Evolutionary conservation across 2,797 vertebrate species (phyloP).

Genomic region (Eurystomus glaucurus): DNA sequence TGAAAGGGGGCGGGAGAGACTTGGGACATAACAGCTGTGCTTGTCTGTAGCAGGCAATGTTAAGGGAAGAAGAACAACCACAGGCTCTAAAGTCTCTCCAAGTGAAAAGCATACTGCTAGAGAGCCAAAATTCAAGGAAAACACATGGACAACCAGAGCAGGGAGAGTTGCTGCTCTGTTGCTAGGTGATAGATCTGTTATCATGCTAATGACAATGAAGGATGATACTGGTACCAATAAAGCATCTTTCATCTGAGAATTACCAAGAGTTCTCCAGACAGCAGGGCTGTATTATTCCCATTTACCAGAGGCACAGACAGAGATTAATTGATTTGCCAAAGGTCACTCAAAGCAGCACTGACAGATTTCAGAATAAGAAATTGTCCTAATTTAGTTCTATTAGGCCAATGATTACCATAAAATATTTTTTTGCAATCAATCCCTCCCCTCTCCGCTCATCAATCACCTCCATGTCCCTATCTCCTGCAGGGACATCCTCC

Average conservation of each 20-base stretch:
- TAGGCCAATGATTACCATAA: conserved; percentile 47
- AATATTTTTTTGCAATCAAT: conserved; percentile 13
- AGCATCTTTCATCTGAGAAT: conserved; percentile 68
- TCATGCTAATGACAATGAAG: conserved; percentile 69
- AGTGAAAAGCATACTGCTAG: not conserved
- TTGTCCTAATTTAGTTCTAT: conserved; percentile 57
- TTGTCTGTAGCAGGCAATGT: not conserved
- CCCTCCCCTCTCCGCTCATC: not conserved
- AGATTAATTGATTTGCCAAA: conserved; percentile 70
- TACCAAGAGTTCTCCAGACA: conserved; percentile 53
- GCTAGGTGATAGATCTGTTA: conserved; percentile 72
- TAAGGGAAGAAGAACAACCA: not conserved
- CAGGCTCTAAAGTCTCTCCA: not conserved
- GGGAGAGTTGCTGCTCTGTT: conserved; percentile 48
- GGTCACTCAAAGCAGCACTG: conserved; percentile 43
- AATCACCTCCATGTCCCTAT: not conserved
- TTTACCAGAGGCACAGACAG: conserved; percentile 42
- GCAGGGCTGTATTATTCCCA: conserved; percentile 20
- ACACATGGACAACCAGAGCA: not conserved
- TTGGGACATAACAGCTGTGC: not conserved
- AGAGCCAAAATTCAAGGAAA: conserved; percentile 31
- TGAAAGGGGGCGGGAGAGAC: not conserved
- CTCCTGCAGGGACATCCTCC: not conserved
- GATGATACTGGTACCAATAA: conserved; percentile 67
- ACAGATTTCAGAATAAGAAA: conserved; percentile 54